Evolutionary conservation across 2,113 vertebrate species (phyloP).

Genomic region (Alethe castanea): DNA sequence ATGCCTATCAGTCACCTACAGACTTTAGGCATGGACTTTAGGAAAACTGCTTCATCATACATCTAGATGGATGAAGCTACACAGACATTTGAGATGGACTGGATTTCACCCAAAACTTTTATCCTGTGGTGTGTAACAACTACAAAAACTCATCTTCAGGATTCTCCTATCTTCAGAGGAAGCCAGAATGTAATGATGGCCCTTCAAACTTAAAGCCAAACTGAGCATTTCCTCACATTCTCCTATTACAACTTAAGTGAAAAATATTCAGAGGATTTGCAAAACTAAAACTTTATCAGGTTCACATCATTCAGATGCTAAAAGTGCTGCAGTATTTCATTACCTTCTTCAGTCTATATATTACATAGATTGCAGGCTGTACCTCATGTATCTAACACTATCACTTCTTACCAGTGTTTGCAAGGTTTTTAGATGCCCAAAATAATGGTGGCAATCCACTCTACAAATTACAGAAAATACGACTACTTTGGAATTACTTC

Average conservation of each 20-base stretch:
- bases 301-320: neutral
- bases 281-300: neutral
- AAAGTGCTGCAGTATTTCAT: neutral
- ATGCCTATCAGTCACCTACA: fast-evolving
- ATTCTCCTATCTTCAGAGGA: neutral
- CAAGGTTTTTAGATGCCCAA: neutral
- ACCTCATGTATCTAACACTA: neutral
- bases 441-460: neutral
- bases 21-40: neutral
- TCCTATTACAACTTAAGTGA: neutral
- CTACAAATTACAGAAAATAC: neutral
- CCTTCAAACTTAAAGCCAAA: neutral
- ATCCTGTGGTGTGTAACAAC: neutral
- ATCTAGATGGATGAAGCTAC: neutral
- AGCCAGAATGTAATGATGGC: neutral
- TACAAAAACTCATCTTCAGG: neutral
- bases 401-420: neutral
- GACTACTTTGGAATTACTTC: neutral
- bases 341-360: neutral
- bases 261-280: neutral
- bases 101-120: neutral
- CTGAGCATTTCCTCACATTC: neutral
- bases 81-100: neutral
- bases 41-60: neutral
- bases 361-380: neutral